Evolutionary conservation across 1,140 invertebrate species (phyloP), one percentile per base, ranked within the genome.

Genomic region (Heliconius hewitsoni): DNA sequence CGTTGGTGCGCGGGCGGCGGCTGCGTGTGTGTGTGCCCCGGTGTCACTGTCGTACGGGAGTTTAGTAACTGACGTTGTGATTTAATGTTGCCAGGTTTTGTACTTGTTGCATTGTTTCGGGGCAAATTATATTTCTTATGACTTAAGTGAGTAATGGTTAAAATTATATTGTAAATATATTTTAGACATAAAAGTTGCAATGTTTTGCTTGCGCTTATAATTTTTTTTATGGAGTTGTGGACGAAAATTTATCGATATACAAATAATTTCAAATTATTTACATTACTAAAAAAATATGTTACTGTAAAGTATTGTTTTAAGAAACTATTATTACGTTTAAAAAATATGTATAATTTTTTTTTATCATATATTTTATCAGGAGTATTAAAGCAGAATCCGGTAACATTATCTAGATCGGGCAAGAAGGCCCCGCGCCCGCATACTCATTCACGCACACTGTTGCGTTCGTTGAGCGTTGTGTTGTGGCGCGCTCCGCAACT

Each of bases 1-100:
- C 92, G 92, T 91, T 86, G 88, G 85, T 88, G 91, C 91, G 92
- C 92, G 92, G 92, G 91, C 89, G 91, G 89, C 80, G 82, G 82
- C 81, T 81, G 80, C 78, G 77, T 86, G 19, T 83, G 27, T 34
- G 55, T 57, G 55, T 57, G 55, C 81, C 84, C 71, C 82, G 77
- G 80, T 85, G 57, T 76, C 71, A n/a, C 71, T 72, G 76, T 80
- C 82, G 81, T 84, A 84, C 79, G 82, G 78, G 78, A 79, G 80
- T 78, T 86, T 81, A 75, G 82, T 86, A 78, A 86, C 78, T 83
- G 85, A 90, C 83, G 82, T 82, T 85, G 80, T 80, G 46, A 30
- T 72, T 57, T 78, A 84, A 86, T 90, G 87, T 89, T 91, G 86
- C 87, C 83, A 84, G 60, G 42, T 18, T 30, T 66, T 30, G 4